Evolutionary conservation across 2,113 vertebrate genomes (phyloP), one percentile per base, ranked within the genome.

Genomic region (Carassius auratus): DNA sequence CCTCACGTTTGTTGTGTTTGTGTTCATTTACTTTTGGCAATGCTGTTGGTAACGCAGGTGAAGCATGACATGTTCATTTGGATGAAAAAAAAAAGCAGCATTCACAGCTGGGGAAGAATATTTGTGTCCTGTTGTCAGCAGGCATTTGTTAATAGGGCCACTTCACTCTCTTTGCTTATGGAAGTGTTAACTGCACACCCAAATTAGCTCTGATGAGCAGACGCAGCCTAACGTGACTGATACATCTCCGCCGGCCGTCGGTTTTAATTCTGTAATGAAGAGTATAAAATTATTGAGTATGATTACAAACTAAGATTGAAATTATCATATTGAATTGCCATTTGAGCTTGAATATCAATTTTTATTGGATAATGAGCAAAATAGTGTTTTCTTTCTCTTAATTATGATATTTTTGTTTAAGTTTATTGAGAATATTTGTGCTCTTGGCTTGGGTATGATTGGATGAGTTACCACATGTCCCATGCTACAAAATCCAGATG

Each of bases 191-290:
- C 87, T 84, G 89, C 76, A 85, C 82, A 76, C 85, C 83, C 87
- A 90, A 90, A 90, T 90, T 90, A 90, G 85, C 87, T 88, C 83
- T 90, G 87, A 90, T 89, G 86, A 87, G 87, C 89, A 88, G 89
- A 89, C 82, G 85, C 89, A 90, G 87, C 76, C 78, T 83, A 83
- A 83, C 73, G 83, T 86, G 85, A 90, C 85, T 86, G 85, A 82
- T 87, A 77, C 55, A 73, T 87, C 71, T 55, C 78, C n/a, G 74
- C 77, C 61, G 76, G 57, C 57, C 57, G 15, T 21, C 80, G 64
- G 81, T 85, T 87, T 85, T 87, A 30, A 85, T 87, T 88, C 85
- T 81, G 64, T 87, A 85, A 86, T 76, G 83, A 83, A 84, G 38
- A 85, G 73, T 73, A 23, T 48, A 15, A 42, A 87, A 81, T 45